Evolutionary conservation across 2,888 invertebrate species (phyloP).

Genomic region (Teleiodes luculella): DNA sequence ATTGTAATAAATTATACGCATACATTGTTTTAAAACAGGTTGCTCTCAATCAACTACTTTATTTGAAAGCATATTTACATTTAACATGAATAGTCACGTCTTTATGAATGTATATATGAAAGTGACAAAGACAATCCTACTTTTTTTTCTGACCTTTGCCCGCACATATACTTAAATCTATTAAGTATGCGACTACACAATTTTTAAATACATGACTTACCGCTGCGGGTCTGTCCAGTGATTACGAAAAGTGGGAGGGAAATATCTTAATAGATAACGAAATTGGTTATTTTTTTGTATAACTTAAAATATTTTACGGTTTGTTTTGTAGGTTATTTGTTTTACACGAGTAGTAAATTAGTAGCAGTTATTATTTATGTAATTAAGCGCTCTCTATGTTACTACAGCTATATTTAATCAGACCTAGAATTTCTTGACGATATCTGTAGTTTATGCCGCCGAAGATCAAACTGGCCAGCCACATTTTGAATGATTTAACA

Average conservation of each 20-base stretch:
- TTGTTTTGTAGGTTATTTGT: background rate
- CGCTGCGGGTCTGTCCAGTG: constrained; percentile 10
- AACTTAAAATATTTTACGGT: background rate
- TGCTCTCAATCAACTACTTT: constrained; percentile 27
- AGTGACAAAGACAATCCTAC: constrained; percentile 22
- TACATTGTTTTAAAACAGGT: constrained; percentile 23
- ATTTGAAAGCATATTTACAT: constrained; percentile 35
- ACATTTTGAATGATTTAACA: constrained; percentile 1
- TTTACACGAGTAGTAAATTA: background rate
- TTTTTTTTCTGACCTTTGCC: constrained; percentile 27
- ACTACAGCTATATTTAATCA: too few species aligned
- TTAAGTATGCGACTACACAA: constrained; percentile 27
- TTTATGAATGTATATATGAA: constrained; percentile 14
- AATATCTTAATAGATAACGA: background rate
- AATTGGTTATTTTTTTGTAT: background rate
- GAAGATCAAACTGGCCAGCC: background rate
- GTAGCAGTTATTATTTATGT: too few species aligned
- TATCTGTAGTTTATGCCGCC: background rate
- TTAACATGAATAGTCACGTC: constrained; percentile 32
- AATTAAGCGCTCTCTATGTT: too few species aligned
- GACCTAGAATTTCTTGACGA: background rate
- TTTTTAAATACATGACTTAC: constrained; percentile 23
- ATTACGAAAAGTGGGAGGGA: constrained; percentile 16
- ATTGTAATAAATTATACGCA: constrained; percentile 24
- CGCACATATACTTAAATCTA: constrained; percentile 23